Evolutionary conservation across 2,113 vertebrate species (phyloP).

Genomic region (Papio anubis): DNA sequence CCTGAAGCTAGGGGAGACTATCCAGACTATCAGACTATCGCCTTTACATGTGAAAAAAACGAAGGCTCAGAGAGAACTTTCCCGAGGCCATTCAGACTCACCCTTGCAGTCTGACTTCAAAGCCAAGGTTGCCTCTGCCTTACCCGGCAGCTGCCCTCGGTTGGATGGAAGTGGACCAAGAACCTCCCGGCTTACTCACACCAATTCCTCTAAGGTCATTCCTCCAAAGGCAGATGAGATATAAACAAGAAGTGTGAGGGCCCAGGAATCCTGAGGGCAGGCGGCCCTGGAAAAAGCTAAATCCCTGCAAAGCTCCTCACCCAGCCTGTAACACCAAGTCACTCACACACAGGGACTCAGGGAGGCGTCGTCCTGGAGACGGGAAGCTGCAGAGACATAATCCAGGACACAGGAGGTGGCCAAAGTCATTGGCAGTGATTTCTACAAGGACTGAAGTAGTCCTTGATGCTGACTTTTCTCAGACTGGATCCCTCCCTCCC

Average conservation of each 20-base stretch:
- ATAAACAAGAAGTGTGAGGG: neutral
- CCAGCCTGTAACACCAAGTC: neutral
- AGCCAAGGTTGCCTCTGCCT: neutral
- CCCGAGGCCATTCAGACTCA: neutral
- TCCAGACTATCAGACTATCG: neutral
- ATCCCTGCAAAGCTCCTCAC: neutral
- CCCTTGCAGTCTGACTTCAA: neutral
- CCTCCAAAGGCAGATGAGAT: neutral
- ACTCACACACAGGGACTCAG: neutral
- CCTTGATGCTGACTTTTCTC: neutral
- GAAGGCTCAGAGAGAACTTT: neutral
- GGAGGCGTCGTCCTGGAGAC: neutral
- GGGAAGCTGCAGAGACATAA: too few species aligned
- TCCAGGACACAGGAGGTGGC: neutral
- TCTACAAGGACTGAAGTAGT: neutral
- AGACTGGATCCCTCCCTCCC: neutral
- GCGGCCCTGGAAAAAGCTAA: neutral
- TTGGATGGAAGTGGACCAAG: neutral
- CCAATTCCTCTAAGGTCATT: too few species aligned
- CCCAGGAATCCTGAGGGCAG: neutral
- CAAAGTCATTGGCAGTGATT: neutral
- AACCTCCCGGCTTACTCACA: too few species aligned
- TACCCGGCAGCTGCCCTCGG: neutral
- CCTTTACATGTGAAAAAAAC: neutral
- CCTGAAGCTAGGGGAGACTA: accelerated